phyloP scores from a whole-genome alignment of 92 coral and sea anemone genomes.

The Zoanthus sociatus region DNA sequence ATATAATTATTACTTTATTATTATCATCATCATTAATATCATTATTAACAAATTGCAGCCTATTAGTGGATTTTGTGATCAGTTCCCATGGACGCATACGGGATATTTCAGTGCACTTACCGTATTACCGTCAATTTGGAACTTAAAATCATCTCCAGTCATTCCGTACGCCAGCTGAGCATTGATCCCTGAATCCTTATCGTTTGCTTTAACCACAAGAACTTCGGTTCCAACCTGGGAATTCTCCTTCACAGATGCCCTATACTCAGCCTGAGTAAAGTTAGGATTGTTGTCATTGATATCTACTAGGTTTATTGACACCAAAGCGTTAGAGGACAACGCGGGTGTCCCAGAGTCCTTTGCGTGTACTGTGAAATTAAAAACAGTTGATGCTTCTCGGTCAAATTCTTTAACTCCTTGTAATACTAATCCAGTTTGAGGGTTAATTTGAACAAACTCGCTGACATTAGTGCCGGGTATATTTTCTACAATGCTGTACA shows the following conservation, averaged over 20 bases:
- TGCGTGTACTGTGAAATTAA: slow-evolving; percentile 77
- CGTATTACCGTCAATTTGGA: slow-evolving; percentile 62
- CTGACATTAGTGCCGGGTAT: slow-evolving; percentile 50
- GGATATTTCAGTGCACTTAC: slow-evolving; percentile 41
- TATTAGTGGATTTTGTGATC: too few relatives aligned
- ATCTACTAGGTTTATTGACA: slow-evolving; percentile 80
- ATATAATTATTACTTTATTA: too few relatives aligned
- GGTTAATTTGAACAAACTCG: slow-evolving; percentile 60
- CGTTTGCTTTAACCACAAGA: slow-evolving; percentile 78
- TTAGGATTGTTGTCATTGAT: slow-evolving; percentile 85
- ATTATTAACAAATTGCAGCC: not conserved
- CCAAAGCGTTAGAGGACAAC: slow-evolving; percentile 57
- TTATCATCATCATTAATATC: not conserved
- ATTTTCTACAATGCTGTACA: slow-evolving; percentile 81
- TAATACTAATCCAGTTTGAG: slow-evolving; percentile 66
- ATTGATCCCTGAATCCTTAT: slow-evolving; percentile 78
- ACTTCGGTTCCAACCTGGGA: slow-evolving; percentile 76
- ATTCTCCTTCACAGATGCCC: slow-evolving; percentile 85
- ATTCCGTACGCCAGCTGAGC: slow-evolving; percentile 80
- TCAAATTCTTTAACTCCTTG: slow-evolving; percentile 67
- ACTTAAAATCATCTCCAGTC: slow-evolving; percentile 65
- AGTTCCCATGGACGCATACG: too few relatives aligned
- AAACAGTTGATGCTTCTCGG: slow-evolving; percentile 60
- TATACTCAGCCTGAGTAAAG: slow-evolving; percentile 75
- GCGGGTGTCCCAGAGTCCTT: slow-evolving; percentile 75